Evolutionary conservation across 2,797 vertebrate species (phyloP), one percentile per base, ranked within the genome.

Genomic region (Hapalemur alaotrensis): DNA sequence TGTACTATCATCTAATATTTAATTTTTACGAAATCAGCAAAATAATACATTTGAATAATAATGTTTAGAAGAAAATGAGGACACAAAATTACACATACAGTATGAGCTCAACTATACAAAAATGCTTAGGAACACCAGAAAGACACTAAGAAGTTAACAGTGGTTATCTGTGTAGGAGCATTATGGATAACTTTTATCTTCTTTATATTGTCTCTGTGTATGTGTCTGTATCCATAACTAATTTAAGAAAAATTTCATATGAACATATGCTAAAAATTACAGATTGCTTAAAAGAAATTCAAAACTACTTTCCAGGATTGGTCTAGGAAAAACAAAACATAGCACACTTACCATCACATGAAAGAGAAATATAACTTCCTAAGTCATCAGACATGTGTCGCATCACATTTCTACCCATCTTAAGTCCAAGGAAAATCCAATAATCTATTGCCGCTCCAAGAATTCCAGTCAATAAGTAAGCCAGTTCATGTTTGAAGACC

Each of bases 391-490:
- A 98, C 97, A 99, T 97, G 81, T 99, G 99, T 95, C 98, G 98
- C 95, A 99, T 98, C 50, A 99, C 93, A 35, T 97, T 98, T 98
- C 98, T 99, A 98, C 99, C 99, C 95, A 99, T 98, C 94, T 98
- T 99, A 59, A 99, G 98, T 97, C 99, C 98, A 94, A 99, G 98
- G 96, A 99, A 97, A 98, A 99, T 99, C 99, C 99, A 99, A 97
- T 99, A 99, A 96, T 99, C 99, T 97, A 99, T 99, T 96, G 99
- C 96, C 59, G 99, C 98, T 95, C 99, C 99, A 96, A 99, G 98
- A 96, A 99, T 98, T 94, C 98, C 98, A 98, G 99, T 98, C 97
- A 99, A 65, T 0, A 98, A 98, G 96, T 97, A 98, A 43, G 98
- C 98, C 96, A 99, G 95, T 97, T 98, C 98, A 97, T 98, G 95